Evolutionary conservation across 1,140 invertebrate genomes (phyloP), one percentile per base, ranked within the genome.

Genomic region (Pissodes strobi): DNA sequence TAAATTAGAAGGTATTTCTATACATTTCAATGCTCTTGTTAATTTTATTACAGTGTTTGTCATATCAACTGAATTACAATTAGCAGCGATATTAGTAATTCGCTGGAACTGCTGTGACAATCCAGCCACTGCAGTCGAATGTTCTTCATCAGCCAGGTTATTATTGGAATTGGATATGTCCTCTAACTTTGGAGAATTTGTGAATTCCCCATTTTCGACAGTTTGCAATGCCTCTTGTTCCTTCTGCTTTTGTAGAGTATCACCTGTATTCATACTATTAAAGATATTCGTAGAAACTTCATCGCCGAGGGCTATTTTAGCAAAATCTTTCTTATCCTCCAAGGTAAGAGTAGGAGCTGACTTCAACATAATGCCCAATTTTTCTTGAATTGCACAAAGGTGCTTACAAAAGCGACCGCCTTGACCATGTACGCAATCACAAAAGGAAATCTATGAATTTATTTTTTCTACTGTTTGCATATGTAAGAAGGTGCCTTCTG

Each of bases 11-110:
- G 21, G 23, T 51, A 17, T 51, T 51, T 51, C 23, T 51, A 15
- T 51, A 51, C 48, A 2, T 51, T 51, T 51, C 48, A 51, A 51
- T 51, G 46, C 13, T 49, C 21, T 21, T n/a, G n/a, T n/a, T n/a
- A n/a, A n/a, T n/a, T n/a, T n/a, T n/a, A n/a, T n/a, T n/a, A n/a
- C n/a, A n/a, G n/a, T n/a, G n/a, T n/a, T n/a, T n/a, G n/a, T n/a
- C n/a, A n/a, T n/a, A n/a, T n/a, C n/a, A n/a, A n/a, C n/a, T n/a
- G n/a, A n/a, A n/a, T n/a, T n/a, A n/a, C n/a, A n/a, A n/a, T n/a
- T n/a, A n/a, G n/a, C n/a, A n/a, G n/a, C n/a, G n/a, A n/a, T n/a
- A n/a, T n/a, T n/a, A n/a, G n/a, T n/a, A n/a, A n/a, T n/a, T n/a
- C n/a, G n/a, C n/a, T n/a, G 18, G 17, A 51, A 51, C n/a, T 51